Evolutionary conservation across 2,888 invertebrate genomes (phyloP).

Genomic region (Homarus gammarus): DNA sequence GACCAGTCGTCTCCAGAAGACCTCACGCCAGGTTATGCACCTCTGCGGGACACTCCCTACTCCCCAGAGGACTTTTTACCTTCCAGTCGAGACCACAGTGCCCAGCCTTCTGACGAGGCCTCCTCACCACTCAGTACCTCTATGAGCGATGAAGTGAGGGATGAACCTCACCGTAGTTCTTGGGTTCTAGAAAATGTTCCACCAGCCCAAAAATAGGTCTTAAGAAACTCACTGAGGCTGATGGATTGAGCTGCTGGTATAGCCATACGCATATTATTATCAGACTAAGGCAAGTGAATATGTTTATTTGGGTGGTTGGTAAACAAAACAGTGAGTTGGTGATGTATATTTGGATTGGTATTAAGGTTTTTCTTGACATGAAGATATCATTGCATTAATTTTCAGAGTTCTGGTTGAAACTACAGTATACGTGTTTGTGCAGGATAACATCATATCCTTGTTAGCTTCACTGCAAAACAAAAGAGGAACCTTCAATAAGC

Average conservation of each 20-base stretch:
- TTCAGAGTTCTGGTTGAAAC: neutral
- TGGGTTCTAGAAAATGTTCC: conserved; percentile 55
- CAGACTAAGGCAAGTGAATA: neutral
- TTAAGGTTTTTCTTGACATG: neutral
- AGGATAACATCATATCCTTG: neutral
- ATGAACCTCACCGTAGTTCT: conserved; percentile 53
- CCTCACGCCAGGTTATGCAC: conserved; percentile 72
- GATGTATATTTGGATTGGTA: neutral
- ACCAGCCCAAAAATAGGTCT: conserved; percentile 1
- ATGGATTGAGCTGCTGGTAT: neutral
- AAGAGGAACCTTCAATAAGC: conserved; percentile 1
- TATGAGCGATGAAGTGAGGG: conserved; percentile 40
- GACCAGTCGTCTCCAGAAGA: conserved; percentile 71
- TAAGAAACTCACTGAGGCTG: neutral
- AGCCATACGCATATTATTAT: neutral
- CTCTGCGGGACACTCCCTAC: conserved; percentile 64
- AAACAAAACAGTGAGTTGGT: neutral
- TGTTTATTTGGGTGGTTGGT: neutral
- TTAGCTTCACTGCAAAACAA: neutral
- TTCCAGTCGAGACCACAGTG: conserved; percentile 18
- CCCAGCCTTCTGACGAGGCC: neutral
- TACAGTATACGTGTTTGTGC: neutral
- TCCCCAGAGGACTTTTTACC: conserved; percentile 65
- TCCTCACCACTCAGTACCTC: conserved; percentile 22
- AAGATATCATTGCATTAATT: neutral